Base-by-base conservation (phyloP, 2,888 invertebrate species). In the Monoplex corrugatus region DNA sequence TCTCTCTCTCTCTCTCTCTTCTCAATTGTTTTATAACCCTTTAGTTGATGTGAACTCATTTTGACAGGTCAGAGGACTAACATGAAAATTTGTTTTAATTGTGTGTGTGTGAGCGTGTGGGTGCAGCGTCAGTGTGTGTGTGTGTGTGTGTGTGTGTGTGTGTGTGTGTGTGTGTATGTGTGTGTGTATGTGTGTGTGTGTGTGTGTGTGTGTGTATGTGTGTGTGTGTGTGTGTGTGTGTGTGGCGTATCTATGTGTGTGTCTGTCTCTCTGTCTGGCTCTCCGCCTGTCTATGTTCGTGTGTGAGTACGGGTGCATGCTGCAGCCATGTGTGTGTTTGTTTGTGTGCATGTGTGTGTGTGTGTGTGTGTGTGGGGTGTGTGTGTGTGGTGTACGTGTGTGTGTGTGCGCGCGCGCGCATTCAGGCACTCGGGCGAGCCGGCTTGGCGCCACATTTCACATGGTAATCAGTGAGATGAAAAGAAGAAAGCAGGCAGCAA, bases 41-140 rank as follows among this genome's bases (percentile, higher is more conserved):
- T 23, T 57, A 57, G 57, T 5, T 8, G 10, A 23, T 23, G 63
- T 63, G 10, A 63, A 3, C 23, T 84, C 87, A 90, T 98, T 94
- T 97, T 97, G 35, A 97, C 95, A 40, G n/a, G n/a, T n/a, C n/a
- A n/a, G n/a, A n/a, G n/a, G n/a, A 50, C 50, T 13, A 6, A 50
- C 50, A 50, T 50, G 50, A 50, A 50, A 50, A 13, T 50, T 13
- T 68, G 38, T 75, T 23, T 38, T 38, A 38, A 3, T 1, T 0
- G 35, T 38, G 38, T 75, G 75, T 23, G 2, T 68, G 63, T 23
- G 63, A 0, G 6, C n/a, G n/a, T 68, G 63, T 68, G 63, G 1
- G n/a, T 68, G 63, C n/a, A n/a, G n/a, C n/a, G n/a, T n/a, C n/a
- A n/a, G n/a, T 68, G 63, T 68, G 63, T 13, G n/a, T 68, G 63